Percentiles rank a stretch among this genome's conserved stretches.
phyloP scores from a whole-genome alignment of 2,888 invertebrate species.

The Graphium colonna region DNA sequence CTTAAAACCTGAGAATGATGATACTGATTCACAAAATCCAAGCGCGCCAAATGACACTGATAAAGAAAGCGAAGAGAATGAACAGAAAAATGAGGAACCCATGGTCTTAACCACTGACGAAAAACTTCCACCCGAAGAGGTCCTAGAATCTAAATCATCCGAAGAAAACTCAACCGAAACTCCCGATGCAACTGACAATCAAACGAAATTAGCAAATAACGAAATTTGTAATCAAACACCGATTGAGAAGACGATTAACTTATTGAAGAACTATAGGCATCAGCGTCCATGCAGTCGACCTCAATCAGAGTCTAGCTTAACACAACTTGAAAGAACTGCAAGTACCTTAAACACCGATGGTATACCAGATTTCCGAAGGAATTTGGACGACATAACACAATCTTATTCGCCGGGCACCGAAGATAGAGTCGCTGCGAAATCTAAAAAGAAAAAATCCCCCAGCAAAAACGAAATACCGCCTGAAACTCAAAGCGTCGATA shows the following conservation, averaged over 20 bases:
- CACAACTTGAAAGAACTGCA: constrained; percentile 67
- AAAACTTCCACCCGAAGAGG: constrained; percentile 64
- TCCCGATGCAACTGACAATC: constrained; percentile 23
- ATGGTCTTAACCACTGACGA: constrained; percentile 68
- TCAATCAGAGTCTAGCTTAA: constrained; percentile 65
- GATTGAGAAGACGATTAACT: constrained; percentile 63
- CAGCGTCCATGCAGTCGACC: constrained; percentile 57
- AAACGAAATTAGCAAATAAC: constrained; percentile 31
- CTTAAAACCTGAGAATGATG: constrained; percentile 16
- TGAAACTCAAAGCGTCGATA: constrained; percentile 49
- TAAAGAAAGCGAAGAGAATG: constrained; percentile 30
- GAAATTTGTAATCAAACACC: constrained; percentile 43
- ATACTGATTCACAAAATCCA: constrained; percentile 18
- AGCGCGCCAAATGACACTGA: constrained; percentile 19
- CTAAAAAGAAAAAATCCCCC: constrained; percentile 69
- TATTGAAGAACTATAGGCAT: constrained; percentile 73
- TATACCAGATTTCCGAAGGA: constrained; percentile 69
- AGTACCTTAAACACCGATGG: constrained; percentile 66
- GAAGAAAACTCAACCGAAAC: constrained; percentile 38
- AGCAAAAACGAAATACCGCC: constrained; percentile 45
- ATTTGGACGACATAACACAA: constrained; percentile 73
- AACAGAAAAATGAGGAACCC: constrained; percentile 36
- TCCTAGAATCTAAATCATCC: constrained; percentile 48
- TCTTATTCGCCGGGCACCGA: constrained; percentile 69
- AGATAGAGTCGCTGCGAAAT: constrained; percentile 52